Evolutionary conservation across 2,888 invertebrate genomes (phyloP).

Genomic region (Calliscelio sp.): DNA sequence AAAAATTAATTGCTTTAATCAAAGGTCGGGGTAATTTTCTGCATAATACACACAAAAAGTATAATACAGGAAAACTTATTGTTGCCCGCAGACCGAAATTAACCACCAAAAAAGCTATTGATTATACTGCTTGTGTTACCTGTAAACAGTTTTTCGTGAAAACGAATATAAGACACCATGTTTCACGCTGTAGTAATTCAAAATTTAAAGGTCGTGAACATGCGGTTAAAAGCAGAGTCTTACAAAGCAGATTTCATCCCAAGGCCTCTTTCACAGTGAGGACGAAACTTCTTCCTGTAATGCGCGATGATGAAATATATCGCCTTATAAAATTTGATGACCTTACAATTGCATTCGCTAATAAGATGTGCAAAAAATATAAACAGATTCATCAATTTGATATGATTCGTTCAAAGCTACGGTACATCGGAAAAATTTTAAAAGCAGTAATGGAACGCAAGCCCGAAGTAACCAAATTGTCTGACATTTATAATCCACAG

Average conservation of each 20-base stretch:
- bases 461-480: slow-evolving; percentile 1
- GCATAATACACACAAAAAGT: slow-evolving; percentile 68
- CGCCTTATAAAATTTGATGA: slow-evolving; percentile 20
- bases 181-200: slow-evolving; percentile 1
- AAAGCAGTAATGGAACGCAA: neutral
- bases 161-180: neutral
- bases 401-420: slow-evolving; percentile 13
- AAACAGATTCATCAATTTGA: slow-evolving; percentile 18
- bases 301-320: slow-evolving; percentile 40
- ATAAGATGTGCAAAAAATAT: slow-evolving; percentile 44
- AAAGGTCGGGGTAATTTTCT: slow-evolving; percentile 69
- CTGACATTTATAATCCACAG: slow-evolving; percentile 1
- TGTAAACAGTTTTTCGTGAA: slow-evolving; percentile 70
- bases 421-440: slow-evolving; percentile 38
- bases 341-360: slow-evolving; percentile 35
- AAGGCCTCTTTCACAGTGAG: slow-evolving; percentile 10
- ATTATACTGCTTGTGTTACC: slow-evolving; percentile 66
- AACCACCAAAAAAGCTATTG: slow-evolving; percentile 10
- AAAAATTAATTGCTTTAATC: neutral
- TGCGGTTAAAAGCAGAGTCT: neutral
- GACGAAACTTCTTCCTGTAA: slow-evolving; percentile 32
- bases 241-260: slow-evolving; percentile 25
- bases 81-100: slow-evolving; percentile 68
- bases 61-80: slow-evolving; percentile 72
- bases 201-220: slow-evolving; percentile 15